These are phyloP conservation scores for Nibea albiflora DNA, from an alignment of 2,113 vertebrate species.

Conservation along the genomic window DNA sequence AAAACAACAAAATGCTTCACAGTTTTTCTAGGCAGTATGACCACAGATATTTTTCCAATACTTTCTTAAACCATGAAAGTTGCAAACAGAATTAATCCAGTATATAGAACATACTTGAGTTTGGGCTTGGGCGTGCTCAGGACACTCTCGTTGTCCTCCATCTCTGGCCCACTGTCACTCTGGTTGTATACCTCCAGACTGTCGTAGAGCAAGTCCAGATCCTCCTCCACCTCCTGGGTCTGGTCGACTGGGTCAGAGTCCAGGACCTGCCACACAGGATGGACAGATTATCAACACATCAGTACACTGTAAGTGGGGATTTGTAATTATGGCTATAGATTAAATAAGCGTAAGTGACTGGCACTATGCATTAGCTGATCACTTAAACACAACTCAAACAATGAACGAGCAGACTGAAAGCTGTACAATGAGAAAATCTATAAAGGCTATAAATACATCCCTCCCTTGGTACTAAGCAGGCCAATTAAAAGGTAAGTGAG, in stretches of 20 bases:
- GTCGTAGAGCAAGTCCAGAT: conserved; percentile 86
- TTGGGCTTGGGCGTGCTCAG: conserved; percentile 87
- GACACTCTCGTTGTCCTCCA: conserved; percentile 87
- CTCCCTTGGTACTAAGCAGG: conserved; percentile 32
- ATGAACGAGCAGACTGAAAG: conserved; percentile 25
- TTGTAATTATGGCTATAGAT: conserved; percentile 35
- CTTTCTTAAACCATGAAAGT: too few relatives aligned
- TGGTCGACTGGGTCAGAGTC: conserved; percentile 87
- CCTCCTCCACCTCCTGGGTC: conserved; percentile 86
- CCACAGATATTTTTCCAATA: too few relatives aligned
- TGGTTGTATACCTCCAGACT: conserved; percentile 86
- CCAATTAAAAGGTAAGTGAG: conserved; percentile 67
- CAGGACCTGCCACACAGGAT: conserved; percentile 75
- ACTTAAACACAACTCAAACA: conserved; percentile 23
- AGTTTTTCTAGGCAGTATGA: not conserved
- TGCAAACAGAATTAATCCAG: not conserved
- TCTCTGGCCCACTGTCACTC: conserved; percentile 86
- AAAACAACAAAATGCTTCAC: not conserved
- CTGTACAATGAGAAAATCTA: conserved; percentile 25
- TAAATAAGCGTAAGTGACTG: conserved; percentile 46
- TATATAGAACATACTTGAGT: conserved; percentile 78
- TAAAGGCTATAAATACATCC: conserved; percentile 46
- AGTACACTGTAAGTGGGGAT: conserved; percentile 29
- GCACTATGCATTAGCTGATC: conserved; percentile 49
- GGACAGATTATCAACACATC: conserved; percentile 37